These are phyloP conservation scores for Ostrea edulis DNA, from an alignment of 1,140 invertebrate genomes.

Conservation along the genomic window DNA sequence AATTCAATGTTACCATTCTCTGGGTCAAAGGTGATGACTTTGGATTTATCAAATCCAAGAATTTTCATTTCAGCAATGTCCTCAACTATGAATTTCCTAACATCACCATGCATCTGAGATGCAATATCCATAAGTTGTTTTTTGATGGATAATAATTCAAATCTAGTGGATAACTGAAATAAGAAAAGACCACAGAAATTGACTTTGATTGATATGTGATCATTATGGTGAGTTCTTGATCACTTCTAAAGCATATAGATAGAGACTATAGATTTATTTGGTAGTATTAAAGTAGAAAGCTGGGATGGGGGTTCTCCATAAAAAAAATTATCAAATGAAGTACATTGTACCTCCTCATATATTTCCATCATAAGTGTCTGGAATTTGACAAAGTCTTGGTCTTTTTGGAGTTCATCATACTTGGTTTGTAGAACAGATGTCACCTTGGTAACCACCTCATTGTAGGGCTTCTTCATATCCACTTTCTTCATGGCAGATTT, in stretches of 20 bases:
- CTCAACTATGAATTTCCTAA: conserved; percentile 61
- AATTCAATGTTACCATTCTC: conserved; percentile 88
- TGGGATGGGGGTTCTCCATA: not conserved
- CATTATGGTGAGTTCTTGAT: not conserved
- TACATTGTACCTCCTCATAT: conserved; percentile 48
- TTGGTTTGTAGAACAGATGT: conserved; percentile 36
- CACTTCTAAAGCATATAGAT: not conserved
- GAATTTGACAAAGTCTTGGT: conserved; percentile 44
- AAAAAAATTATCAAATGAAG: not conserved
- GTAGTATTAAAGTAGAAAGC: not conserved
- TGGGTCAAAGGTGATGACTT: conserved; percentile 88
- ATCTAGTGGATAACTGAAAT: conserved; percentile 10
- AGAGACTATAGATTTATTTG: no score
- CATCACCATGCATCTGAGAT: conserved; percentile 52
- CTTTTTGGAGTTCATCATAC: conserved; percentile 39
- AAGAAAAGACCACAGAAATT: not conserved
- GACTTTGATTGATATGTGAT: not conserved
- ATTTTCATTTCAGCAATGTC: conserved; percentile 66
- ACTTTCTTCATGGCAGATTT: conserved; percentile 27
- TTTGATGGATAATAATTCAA: not conserved
- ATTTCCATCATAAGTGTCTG: conserved; percentile 40
- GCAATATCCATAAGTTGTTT: conserved; percentile 30
- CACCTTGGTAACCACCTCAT: conserved; percentile 29
- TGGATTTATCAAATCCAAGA: conserved; percentile 64
- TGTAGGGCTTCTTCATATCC: conserved; percentile 42